These are phyloP conservation scores for Ephestia elutella DNA, from an alignment of 1,140 invertebrate genomes.

Conservation along the genomic window DNA sequence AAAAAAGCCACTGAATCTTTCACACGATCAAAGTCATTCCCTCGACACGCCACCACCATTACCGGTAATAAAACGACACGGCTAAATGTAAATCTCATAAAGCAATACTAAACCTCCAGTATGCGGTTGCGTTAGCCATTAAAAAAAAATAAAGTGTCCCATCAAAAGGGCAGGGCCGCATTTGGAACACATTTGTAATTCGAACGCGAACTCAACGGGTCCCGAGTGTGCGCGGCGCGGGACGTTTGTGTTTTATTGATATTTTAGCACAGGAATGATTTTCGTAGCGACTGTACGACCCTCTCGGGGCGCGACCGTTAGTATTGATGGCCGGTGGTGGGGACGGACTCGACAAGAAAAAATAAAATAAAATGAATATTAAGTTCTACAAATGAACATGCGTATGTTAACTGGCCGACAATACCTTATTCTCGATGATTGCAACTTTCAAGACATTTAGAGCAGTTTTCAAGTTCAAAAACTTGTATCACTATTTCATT, in stretches of 20 bases:
- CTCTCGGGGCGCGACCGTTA: slow-evolving; percentile 54
- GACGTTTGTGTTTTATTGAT: slow-evolving; percentile 70
- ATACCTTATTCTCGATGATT: too few species aligned
- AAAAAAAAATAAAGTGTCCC: slow-evolving; percentile 68
- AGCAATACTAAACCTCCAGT: slow-evolving; percentile 27
- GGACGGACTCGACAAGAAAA: slow-evolving; percentile 33
- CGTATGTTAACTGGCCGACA: too few species aligned
- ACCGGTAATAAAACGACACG: slow-evolving; percentile 56
- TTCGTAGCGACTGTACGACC: slow-evolving; percentile 56
- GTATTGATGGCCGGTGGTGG: slow-evolving; percentile 47
- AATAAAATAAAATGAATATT: too few species aligned
- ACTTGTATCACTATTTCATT: too few species aligned
- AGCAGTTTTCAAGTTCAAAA: too few species aligned
- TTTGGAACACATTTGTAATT: slow-evolving; percentile 55
- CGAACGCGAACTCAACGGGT: slow-evolving; percentile 41
- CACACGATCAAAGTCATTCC: slow-evolving; percentile 28
- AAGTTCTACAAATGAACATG: too few species aligned
- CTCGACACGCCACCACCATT: slow-evolving; percentile 21
- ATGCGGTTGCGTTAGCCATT: slow-evolving; percentile 45
- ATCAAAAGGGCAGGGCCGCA: slow-evolving; percentile 52
- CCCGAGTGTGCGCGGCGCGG: slow-evolving; percentile 29
- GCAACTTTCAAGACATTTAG: too few species aligned
- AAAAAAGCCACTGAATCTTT: slow-evolving; percentile 29
- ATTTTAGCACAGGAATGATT: slow-evolving; percentile 71
- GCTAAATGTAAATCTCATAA: slow-evolving; percentile 66